These are phyloP conservation scores for Aphelenchoides fujianensis DNA, from an alignment of 1,140 invertebrate species.

Conservation along the genomic window DNA sequence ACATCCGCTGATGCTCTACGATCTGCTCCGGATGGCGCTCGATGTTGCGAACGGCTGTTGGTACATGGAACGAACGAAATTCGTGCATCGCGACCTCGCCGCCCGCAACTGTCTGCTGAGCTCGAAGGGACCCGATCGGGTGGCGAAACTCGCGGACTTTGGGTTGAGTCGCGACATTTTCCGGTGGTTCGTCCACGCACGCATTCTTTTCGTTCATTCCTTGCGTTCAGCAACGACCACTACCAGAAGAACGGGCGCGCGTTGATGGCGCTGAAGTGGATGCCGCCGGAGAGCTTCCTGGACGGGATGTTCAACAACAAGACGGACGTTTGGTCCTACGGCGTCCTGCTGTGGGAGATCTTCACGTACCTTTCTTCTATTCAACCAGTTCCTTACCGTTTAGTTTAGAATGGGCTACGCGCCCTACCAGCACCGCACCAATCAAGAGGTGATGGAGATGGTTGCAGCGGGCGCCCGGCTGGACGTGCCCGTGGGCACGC, in stretches of 20 bases:
- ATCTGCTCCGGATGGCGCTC: constrained; percentile 77
- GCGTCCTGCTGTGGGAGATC: constrained; percentile 91
- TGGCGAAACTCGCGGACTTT: constrained; percentile 97
- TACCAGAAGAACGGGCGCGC: constrained; percentile 95
- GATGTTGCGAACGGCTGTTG: constrained; percentile 91
- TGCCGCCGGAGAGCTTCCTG: constrained; percentile 95
- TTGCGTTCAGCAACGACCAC: constrained; percentile 72
- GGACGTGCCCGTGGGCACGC: constrained; percentile 51
- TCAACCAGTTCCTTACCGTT: too few relatives aligned
- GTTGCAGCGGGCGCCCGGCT: constrained; percentile 66
- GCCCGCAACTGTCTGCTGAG: constrained; percentile 93
- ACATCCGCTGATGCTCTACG: constrained; percentile 30
- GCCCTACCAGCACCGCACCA: constrained; percentile 91
- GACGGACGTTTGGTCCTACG: constrained; percentile 97
- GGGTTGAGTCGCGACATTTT: constrained; percentile 94
- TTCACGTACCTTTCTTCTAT: too few relatives aligned
- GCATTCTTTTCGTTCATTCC: not conserved
- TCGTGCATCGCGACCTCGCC: constrained; percentile 96
- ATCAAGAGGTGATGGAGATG: constrained; percentile 95
- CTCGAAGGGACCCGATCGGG: constrained; percentile 73
- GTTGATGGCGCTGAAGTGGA: constrained; percentile 96
- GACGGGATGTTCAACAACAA: constrained; percentile 96
- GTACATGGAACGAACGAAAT: constrained; percentile 90
- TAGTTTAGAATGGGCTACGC: constrained; percentile 94
- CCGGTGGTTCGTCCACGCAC: constrained; percentile 66